Evolutionary conservation across 2,888 invertebrate species (phyloP).

Genomic region (Lepidonotus clava): DNA sequence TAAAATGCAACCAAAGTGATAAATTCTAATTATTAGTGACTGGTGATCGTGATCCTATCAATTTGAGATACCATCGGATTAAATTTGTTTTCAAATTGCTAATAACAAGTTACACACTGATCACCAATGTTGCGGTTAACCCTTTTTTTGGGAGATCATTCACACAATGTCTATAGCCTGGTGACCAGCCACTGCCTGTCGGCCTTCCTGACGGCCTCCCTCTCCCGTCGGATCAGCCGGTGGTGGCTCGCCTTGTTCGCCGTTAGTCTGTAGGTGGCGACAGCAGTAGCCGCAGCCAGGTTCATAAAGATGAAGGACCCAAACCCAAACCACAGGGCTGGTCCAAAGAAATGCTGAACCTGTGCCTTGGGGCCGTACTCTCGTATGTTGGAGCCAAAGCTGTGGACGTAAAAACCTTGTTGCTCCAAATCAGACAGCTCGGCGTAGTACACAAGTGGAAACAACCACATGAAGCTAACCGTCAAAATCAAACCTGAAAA

Average conservation of each 20-base stretch:
- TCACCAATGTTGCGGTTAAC: no score
- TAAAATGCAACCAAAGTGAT: no score
- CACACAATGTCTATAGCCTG: not conserved
- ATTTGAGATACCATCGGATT: no score
- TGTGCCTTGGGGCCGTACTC: not conserved
- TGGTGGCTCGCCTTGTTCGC: not conserved
- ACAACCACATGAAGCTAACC: not conserved
- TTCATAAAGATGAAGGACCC: not conserved
- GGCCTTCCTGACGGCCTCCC: not conserved
- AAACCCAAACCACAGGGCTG: not conserved
- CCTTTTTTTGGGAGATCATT: no score
- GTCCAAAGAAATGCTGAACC: not conserved
- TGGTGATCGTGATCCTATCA: no score
- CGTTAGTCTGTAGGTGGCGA: not conserved
- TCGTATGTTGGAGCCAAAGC: not conserved
- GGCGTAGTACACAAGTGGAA: not conserved
- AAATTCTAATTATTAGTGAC: no score
- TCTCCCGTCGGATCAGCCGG: not conserved
- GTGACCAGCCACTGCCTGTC: slow-evolving; percentile 13
- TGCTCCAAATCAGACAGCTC: not conserved
- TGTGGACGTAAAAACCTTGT: not conserved
- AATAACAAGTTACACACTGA: no score
- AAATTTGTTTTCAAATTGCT: no score
- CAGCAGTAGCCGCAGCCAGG: not conserved
- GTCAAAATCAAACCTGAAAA: not conserved